phyloP scores from a whole-genome alignment of 2,888 invertebrate species.

The Cheiracanthium punctorium region DNA sequence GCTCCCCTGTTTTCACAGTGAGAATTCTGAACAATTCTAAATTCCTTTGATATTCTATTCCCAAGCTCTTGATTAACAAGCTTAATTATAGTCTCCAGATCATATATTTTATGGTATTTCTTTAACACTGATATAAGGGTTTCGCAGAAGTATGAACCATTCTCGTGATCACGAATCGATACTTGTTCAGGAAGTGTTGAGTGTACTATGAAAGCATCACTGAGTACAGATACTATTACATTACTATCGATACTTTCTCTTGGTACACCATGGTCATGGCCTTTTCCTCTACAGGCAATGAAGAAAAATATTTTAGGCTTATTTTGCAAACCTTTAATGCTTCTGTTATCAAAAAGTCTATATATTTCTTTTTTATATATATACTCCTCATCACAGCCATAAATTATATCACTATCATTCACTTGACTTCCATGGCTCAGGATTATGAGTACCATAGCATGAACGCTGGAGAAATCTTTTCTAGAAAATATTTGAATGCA shows the following conservation, averaged over 20 bases:
- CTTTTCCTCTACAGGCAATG: conserved; percentile 44
- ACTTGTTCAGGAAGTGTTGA: conserved; percentile 32
- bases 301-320: conserved; percentile 58
- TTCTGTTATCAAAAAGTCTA: conserved; percentile 30
- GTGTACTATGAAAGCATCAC: conserved; percentile 35
- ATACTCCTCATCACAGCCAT: conserved; percentile 18
- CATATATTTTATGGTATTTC: not conserved
- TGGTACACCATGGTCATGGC: conserved; percentile 5
- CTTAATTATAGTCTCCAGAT: conserved; percentile 46
- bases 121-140: conserved; percentile 31
- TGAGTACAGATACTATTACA: not conserved
- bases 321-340: conserved; percentile 14
- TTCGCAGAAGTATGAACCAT: conserved; percentile 47
- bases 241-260: conserved; percentile 31
- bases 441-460: conserved; percentile 66
- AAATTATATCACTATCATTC: conserved; percentile 24
- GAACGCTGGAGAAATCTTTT: conserved; percentile 29
- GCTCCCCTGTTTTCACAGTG: conserved; percentile 24
- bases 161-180: conserved; percentile 28
- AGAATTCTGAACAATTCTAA: conserved; percentile 21
- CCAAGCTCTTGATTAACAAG: conserved; percentile 25
- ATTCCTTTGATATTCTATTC: not conserved
- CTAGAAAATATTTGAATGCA: conserved; percentile 35
- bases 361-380: conserved; percentile 22
- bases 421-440: conserved; percentile 70